Base-by-base conservation (phyloP, 2,888 invertebrate genomes). In the Leucophenga maculata region DNA sequence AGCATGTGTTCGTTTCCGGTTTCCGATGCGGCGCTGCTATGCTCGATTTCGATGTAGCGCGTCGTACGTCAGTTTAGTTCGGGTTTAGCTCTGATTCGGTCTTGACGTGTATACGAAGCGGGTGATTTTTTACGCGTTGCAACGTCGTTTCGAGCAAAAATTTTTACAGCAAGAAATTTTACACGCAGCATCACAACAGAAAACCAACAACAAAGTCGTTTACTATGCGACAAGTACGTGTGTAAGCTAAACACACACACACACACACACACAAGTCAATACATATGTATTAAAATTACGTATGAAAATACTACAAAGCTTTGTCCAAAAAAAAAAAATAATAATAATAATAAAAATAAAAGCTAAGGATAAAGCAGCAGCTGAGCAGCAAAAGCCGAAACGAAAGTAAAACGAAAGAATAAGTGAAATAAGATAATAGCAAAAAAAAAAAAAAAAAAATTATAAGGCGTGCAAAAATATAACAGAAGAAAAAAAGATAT, bases 61-160 rank as follows among this genome's bases (percentile, higher is more conserved):
- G 67, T 50, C 57, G 13, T 44, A n/a, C n/a, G n/a, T 67, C 75
- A 73, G 76, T 78, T 85, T 85, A 85, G 85, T 85, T 85, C 85
- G 85, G 85, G 82, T 85, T 85, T 85, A 85, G 84, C 85, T 85
- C 83, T 85, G 84, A 83, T 84, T 80, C 84, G 82, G 85, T 79
- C 78, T 79, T 81, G 85, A 85, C 85, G 85, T 77, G 44, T 62
- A 8, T 75, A 57, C 57, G 65, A 70, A 70, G 68, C 68, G 69
- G 66, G 73, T 67, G 48, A 65, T 65, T 39, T 44, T n/a, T 44
- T 48, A 26, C 64, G 70, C 52, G 70, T 72, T 72, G 68, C 70
- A 48, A 59, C 59, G 26, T 65, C 54, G 69, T 65, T 66, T 70
- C 69, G 69, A 65, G 69, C 73, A 65, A 18, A 65, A 18, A 65